phyloP scores from a whole-genome alignment of 2,888 invertebrate species.

The Sinopyrophorus schimmeli region DNA sequence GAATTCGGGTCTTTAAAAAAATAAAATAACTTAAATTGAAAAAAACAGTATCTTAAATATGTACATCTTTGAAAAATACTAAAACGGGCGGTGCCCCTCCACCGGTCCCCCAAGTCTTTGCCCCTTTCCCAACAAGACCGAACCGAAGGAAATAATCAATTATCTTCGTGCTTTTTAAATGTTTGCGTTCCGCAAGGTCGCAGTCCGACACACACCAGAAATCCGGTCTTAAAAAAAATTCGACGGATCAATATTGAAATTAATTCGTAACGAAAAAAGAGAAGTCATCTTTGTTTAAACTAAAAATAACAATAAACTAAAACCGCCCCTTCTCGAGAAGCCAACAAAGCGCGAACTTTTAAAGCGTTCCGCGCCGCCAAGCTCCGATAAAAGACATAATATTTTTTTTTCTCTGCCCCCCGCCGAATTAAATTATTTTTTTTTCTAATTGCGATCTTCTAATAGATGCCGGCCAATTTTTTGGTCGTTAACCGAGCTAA shows the following conservation, averaged over 20 bases:
- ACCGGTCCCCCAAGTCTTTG: no score
- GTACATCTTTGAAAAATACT: no score
- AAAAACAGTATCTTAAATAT: no score
- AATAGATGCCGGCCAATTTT: conserved; percentile 26
- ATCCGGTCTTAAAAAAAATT: conserved; percentile 37
- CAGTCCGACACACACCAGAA: conserved; percentile 34
- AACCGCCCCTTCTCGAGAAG: neutral
- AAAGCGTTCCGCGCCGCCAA: conserved; percentile 21
- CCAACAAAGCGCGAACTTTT: conserved; percentile 8
- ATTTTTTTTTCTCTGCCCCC: conserved; percentile 15
- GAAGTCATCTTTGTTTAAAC: no score
- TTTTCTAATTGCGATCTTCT: conserved; percentile 25
- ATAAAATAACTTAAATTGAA: no score
- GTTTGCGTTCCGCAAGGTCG: conserved; percentile 36
- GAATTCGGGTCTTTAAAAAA: no score
- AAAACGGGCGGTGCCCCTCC: no score
- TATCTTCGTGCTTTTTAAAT: no score
- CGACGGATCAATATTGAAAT: conserved; percentile 35
- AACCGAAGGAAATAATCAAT: conserved; percentile 37
- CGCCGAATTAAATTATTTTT: conserved; percentile 18
- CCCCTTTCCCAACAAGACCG: conserved; percentile 11
- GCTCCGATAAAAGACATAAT: conserved; percentile 27
- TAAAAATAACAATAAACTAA: no score
- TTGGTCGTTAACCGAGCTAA: conserved; percentile 29
- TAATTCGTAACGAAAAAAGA: neutral